phyloP scores from a whole-genome alignment of 2,888 invertebrate genomes.

The Beris chalybata region DNA sequence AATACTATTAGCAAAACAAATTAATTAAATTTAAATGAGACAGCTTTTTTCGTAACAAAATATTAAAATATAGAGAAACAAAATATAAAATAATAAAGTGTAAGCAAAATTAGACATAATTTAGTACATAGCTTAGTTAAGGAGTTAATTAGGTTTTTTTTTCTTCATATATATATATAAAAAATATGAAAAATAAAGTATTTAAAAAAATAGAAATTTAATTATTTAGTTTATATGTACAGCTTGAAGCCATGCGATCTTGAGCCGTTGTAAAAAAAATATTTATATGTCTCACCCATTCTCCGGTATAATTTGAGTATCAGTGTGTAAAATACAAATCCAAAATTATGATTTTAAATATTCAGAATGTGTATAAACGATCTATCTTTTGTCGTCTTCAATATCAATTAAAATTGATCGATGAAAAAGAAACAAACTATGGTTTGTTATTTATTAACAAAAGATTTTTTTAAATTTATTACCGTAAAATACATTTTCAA shows the following conservation, averaged over 20 bases:
- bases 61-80: slow-evolving; percentile 2
- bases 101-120: slow-evolving; percentile 6
- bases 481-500: too few species aligned
- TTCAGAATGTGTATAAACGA: too few species aligned
- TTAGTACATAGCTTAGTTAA: slow-evolving; percentile 17
- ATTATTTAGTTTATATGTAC: too few species aligned
- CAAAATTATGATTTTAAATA: too few species aligned
- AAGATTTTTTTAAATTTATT: slow-evolving; percentile 9
- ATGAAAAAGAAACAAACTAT: too few species aligned
- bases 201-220: neutral
- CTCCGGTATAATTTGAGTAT: slow-evolving; percentile 8
- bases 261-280: slow-evolving; percentile 25
- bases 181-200: slow-evolving; percentile 3
- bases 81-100: slow-evolving; percentile 6
- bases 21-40: slow-evolving; percentile 42
- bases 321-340: too few species aligned
- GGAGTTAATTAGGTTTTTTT: slow-evolving; percentile 11
- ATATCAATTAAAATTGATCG: too few species aligned
- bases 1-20: slow-evolving; percentile 57
- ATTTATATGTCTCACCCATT: slow-evolving; percentile 22
- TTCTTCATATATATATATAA: neutral
- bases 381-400: too few species aligned
- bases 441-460: too few species aligned
- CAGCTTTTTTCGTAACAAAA: neutral
- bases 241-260: slow-evolving; percentile 37